These are phyloP conservation scores for Coluber constrictor DNA, from an alignment of 2,797 vertebrate species.

Conservation along the genomic window DNA sequence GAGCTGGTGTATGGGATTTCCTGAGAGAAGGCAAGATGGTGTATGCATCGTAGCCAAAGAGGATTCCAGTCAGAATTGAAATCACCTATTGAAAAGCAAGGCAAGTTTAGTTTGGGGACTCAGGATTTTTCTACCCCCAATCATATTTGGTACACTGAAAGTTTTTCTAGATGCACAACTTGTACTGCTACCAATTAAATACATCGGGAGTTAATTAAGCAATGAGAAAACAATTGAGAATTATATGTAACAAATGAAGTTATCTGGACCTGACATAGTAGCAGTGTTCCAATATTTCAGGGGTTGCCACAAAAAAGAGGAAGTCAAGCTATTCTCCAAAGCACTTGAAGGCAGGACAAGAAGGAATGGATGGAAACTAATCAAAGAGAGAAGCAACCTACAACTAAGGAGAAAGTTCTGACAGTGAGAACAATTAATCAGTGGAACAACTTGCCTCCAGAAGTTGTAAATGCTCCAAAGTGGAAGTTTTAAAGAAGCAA, in stretches of 20 bases:
- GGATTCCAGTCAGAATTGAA: constrained; percentile 53
- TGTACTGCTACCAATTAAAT: neutral
- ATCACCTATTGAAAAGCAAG: constrained; percentile 48
- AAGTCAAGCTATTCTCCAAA: no score
- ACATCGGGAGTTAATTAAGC: neutral
- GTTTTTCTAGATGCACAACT: neutral
- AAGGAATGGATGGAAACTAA: no score
- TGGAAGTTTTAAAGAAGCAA: no score
- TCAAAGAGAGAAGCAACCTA: no score
- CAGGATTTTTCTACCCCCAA: neutral
- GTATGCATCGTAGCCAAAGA: constrained; percentile 69
- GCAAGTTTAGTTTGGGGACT: neutral
- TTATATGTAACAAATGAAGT: neutral
- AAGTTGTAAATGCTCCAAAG: no score
- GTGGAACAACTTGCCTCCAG: no score
- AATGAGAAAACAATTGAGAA: neutral
- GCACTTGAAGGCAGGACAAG: no score
- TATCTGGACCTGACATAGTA: neutral
- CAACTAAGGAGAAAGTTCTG: no score
- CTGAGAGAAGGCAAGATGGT: constrained; percentile 54
- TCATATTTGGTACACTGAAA: neutral
- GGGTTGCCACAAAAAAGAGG: no score
- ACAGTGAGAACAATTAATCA: no score
- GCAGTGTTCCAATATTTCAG: no score
- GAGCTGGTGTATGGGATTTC: constrained; percentile 54